Base-by-base conservation (phyloP, 2,888 invertebrate species). In the Sinodicranocentrus sp. region DNA sequence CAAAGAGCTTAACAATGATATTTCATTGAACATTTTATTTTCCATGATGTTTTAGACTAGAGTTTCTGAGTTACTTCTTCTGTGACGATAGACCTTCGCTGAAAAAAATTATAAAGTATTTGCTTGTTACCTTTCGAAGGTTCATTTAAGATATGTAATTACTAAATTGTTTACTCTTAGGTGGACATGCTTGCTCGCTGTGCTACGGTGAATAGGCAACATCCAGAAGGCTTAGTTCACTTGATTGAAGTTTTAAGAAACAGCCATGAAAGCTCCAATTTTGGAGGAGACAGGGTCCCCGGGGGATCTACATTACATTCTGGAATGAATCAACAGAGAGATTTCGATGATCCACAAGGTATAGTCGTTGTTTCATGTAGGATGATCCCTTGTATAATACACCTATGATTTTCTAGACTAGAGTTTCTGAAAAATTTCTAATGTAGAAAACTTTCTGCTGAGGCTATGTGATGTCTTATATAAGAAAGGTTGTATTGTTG, bases 221-320 rank as follows among this genome's bases (percentile, higher is more conserved):
- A 87, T 75, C 88, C 88, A 25, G 88, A 88, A 70, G 88, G 88
- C 26, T 78, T 88, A n/a, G 82, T 88, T 28, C 88, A 87, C 28
- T 77, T 88, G 3, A 86, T 88, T 67, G 88, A 88, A 83, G 84
- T 86, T 15, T 68, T 88, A 17, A 72, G 88, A 70, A 88, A 85
- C 43, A 86, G 84, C 48, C 84, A 85, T 17, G 85, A 84, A 65
- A 96, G 96, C 89, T 93, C 94, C 0, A 93, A 93, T 6, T 94
- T 95, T 89, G 63, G 54, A 25, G 82, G 78, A 1, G 97, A 97
- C 89, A 92, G 96, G 86, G 84, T 17, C 23, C 93, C 95, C 0
- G 93, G 94, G 21, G 96, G 96, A 21, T 95, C 96, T 0, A 97
- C 97, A 90, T 97, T 98, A 90, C 97, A 98, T 90, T 95, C 97